Evolutionary conservation across 2,888 invertebrate species (phyloP), one percentile per base, ranked within the genome.

Genomic region (Dione juno): DNA sequence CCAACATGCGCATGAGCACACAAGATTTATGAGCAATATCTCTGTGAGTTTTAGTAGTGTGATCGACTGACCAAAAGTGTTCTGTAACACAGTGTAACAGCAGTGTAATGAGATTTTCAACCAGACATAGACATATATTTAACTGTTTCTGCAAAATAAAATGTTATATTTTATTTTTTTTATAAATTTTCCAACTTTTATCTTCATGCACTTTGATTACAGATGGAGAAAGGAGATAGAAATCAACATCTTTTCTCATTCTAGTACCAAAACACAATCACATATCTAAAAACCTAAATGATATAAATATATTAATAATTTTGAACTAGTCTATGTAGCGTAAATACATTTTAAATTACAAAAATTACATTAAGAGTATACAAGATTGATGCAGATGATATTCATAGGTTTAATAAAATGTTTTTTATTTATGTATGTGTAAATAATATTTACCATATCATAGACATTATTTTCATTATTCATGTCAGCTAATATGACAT

Each of bases 1-100:
- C 95, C 72, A 95, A 81, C 74, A 94, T 84, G n/a, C 94, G 87
- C 83, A 95, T 92, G 10, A 91, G 84, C 84, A 94, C 93, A 75
- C 93, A 94, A 57, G 94, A 89, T 77, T 94, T 93, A 72, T 93
- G 94, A 16, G 94, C 85, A 69, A 94, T 88, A 64, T 93, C 92
- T 72, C 91, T 83, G 66, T 91, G 86, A 1, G 87, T 88, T 78
- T 92, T 89, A 58, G 88, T 87, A 50, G 80, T 83, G 66, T 92
- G 90, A 41, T 92, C 88, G 10, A 79, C 72, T 48, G 87, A 83
- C 95, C 95, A 96, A 73, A 95, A 93, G 48, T 84, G 82, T 21
- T 94, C 92, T 78, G 85, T 89, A 0, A 96, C 84, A 78, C 94
- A 94, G 45, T 93, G 87, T 28, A 90, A 81, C 65, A 96, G 80